Evolutionary conservation across 2,797 vertebrate genomes (phyloP).

Genomic region (Manis pentadactyla): DNA sequence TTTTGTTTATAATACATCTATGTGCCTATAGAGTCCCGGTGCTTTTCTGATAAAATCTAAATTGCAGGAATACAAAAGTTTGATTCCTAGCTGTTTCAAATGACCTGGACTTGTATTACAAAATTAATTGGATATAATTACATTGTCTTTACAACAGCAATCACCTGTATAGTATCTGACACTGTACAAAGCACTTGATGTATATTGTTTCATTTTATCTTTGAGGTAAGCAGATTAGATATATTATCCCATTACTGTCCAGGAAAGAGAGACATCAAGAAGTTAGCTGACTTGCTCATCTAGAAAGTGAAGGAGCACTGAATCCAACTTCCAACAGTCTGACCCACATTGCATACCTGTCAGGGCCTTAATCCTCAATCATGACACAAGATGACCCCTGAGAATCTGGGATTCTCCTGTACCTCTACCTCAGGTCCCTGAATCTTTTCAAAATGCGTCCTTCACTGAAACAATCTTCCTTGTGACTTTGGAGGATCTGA

Average conservation of each 20-base stretch:
- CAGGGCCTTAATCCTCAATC: not conserved
- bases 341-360: not conserved
- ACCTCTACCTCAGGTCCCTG: not conserved
- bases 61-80: not conserved
- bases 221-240: not conserved
- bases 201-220: not conserved
- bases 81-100: not conserved
- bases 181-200: not conserved
- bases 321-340: not conserved
- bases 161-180: not conserved
- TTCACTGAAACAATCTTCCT: not conserved
- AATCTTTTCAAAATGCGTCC: not conserved
- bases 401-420: not conserved
- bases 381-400: not conserved
- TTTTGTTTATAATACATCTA: not conserved
- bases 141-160: not conserved
- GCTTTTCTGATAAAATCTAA: not conserved
- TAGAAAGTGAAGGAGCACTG: not conserved
- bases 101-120: not conserved
- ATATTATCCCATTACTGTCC: not conserved
- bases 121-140: conserved; percentile 1
- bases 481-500: not conserved
- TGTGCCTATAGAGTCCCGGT: not conserved
- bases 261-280: not conserved
- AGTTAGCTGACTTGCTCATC: not conserved